Evolutionary conservation across 1,140 invertebrate genomes (phyloP).

Genomic region (Camponotus floridanus): DNA sequence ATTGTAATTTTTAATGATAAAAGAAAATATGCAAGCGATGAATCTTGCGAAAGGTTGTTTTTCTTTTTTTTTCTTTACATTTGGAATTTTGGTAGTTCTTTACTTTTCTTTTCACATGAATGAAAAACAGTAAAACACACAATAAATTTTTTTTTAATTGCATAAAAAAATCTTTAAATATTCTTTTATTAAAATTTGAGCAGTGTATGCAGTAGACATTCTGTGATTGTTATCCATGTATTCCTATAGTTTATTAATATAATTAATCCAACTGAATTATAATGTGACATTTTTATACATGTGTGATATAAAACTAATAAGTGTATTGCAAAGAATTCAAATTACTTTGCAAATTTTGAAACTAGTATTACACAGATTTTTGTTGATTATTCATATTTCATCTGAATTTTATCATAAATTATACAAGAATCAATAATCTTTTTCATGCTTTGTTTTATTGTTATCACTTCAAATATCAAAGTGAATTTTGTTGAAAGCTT

Average conservation of each 20-base stretch:
- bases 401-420: not conserved
- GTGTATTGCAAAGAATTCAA: conserved; percentile 40
- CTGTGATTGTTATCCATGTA: not conserved
- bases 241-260: conserved; percentile 37
- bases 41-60: too few species aligned
- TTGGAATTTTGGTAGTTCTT: too few species aligned
- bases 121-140: too few species aligned
- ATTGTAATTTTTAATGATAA: too few species aligned
- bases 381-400: conserved; percentile 3
- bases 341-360: conserved; percentile 46
- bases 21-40: too few species aligned
- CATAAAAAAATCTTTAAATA: too few species aligned
- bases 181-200: too few species aligned
- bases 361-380: conserved; percentile 13
- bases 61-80: too few species aligned
- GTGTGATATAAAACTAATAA: conserved; percentile 71
- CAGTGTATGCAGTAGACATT: too few species aligned
- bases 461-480: conserved; percentile 15
- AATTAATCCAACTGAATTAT: conserved; percentile 27
- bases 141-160: too few species aligned
- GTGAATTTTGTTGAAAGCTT: conserved; percentile 37
- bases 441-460: conserved; percentile 25
- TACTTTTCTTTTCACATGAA: too few species aligned
- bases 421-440: not conserved
- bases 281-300: conserved; percentile 54